Percentiles rank a stretch among this genome's conserved stretches.
Evolutionary conservation across 2,888 invertebrate species (phyloP).

Genomic region (Drosophila prolongata): DNA sequence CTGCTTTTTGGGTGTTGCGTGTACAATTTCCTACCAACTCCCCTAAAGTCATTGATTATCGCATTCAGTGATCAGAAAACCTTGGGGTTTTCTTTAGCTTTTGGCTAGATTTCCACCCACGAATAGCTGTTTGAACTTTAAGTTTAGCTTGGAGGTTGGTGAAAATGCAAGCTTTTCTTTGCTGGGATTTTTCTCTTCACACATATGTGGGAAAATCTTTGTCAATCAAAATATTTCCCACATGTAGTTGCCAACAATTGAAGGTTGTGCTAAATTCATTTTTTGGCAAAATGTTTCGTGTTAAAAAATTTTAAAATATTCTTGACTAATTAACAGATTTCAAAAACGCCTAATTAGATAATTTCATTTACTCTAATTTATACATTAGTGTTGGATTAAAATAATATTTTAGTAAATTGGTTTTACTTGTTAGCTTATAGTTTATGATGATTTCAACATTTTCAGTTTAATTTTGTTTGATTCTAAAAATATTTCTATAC

Average conservation of each 20-base stretch:
- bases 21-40: constrained; percentile 5
- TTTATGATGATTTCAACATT: too few species aligned
- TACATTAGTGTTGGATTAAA: too few species aligned
- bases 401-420: too few species aligned
- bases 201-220: constrained; percentile 10
- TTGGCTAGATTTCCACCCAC: constrained; percentile 28
- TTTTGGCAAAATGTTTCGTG: background rate
- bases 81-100: constrained; percentile 15
- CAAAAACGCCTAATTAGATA: too few species aligned
- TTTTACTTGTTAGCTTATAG: too few species aligned
- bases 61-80: constrained; percentile 8
- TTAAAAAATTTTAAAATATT: background rate
- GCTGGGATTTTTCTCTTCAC: background rate
- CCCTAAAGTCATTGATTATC: constrained; percentile 24
- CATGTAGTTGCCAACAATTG: background rate
- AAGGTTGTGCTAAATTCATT: constrained; percentile 2
- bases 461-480: too few species aligned
- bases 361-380: too few species aligned
- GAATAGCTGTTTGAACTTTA: constrained; percentile 9
- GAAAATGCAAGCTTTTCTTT: constrained; percentile 21
- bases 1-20: constrained; percentile 6
- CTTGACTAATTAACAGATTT: background rate
- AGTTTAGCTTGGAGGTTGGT: background rate
- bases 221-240: background rate
- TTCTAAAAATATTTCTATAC: too few species aligned